A percentile compares a stretch with the other conserved stretches of the same genome.
Conservation (phyloP, 1,140 invertebrate species). For the Limonius californicus region DNA sequence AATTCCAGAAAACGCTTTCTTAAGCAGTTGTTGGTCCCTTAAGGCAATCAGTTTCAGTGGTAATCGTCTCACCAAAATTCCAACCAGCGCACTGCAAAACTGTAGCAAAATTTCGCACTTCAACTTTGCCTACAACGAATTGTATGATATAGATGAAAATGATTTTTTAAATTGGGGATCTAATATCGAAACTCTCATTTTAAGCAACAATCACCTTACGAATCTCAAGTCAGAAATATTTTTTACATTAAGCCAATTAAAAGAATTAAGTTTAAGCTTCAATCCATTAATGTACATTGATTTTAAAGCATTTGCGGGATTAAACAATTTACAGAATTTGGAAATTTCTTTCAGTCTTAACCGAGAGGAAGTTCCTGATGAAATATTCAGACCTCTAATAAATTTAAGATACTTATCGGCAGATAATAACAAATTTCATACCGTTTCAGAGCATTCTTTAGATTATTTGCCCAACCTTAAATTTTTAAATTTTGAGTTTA, state of each 20-base stretch:
- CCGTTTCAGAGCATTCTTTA: constrained; percentile 57
- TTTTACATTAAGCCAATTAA: constrained; percentile 62
- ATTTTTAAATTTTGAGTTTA: constrained; percentile 84
- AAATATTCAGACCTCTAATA: constrained; percentile 64
- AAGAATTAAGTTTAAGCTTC: constrained; percentile 84
- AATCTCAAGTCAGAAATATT: constrained; percentile 71
- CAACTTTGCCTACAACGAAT: constrained; percentile 84
- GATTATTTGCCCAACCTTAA: constrained; percentile 65
- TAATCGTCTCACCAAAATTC: constrained; percentile 71
- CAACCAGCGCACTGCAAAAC: constrained; percentile 61
- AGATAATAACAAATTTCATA: constrained; percentile 82
- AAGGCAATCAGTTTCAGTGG: constrained; percentile 76
- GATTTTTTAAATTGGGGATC: constrained; percentile 78
- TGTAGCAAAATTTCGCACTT: constrained; percentile 72
- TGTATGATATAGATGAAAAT: constrained; percentile 66
- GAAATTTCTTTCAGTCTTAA: constrained; percentile 82
- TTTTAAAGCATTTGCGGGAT: constrained; percentile 69
- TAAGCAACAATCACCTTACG: constrained; percentile 80
- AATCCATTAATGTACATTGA: constrained; percentile 78
- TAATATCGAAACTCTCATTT: constrained; percentile 74
- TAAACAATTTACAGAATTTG: constrained; percentile 72
- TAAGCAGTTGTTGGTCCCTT: constrained; percentile 56
- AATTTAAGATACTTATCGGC: constrained; percentile 79
- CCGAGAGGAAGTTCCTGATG: constrained; percentile 71
- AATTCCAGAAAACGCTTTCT: constrained; percentile 55